Percentiles rank a stretch among this genome's conserved stretches.
Conservation (phyloP, 2,797 vertebrate species). For the Caiman crocodilus region DNA sequence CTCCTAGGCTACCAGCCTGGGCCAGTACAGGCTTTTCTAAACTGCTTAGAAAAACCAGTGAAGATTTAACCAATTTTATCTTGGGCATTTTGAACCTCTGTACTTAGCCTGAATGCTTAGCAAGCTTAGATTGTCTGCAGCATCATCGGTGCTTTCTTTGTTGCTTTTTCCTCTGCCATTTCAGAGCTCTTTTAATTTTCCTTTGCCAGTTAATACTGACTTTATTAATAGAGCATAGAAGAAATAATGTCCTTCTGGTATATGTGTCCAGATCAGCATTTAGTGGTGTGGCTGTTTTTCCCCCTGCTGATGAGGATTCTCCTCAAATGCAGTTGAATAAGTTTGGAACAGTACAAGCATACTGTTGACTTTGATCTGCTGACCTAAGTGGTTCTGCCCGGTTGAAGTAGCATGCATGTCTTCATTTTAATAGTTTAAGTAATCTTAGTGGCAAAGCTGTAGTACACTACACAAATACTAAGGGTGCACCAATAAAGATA, state of each 20-base stretch:
- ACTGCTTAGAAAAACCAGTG: too few relatives aligned
- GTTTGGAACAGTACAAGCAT: not conserved
- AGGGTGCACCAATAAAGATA: too few relatives aligned
- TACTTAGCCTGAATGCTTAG: not conserved
- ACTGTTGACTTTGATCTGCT: not conserved
- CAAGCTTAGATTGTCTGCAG: not conserved
- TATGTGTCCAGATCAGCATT: not conserved
- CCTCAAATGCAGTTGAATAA: not conserved
- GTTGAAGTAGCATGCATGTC: not conserved
- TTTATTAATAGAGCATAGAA: rapidly evolving
- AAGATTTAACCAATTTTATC: too few relatives aligned
- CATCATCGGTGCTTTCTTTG: not conserved
- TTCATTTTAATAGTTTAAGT: rapidly evolving
- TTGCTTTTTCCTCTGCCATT: not conserved
- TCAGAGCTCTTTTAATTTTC: not conserved
- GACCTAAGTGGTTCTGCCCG: not conserved
- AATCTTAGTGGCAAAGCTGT: not conserved
- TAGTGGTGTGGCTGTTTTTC: not conserved
- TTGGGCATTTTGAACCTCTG: too few relatives aligned
- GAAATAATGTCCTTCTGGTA: not conserved
- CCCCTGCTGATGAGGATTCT: not conserved
- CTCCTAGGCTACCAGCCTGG: too few relatives aligned
- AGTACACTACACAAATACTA: not conserved
- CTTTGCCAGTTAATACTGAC: not conserved
- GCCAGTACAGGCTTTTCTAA: too few relatives aligned